Evolutionary conservation across 2,113 vertebrate genomes (phyloP).

Genomic region (Zosterops pallidus): DNA sequence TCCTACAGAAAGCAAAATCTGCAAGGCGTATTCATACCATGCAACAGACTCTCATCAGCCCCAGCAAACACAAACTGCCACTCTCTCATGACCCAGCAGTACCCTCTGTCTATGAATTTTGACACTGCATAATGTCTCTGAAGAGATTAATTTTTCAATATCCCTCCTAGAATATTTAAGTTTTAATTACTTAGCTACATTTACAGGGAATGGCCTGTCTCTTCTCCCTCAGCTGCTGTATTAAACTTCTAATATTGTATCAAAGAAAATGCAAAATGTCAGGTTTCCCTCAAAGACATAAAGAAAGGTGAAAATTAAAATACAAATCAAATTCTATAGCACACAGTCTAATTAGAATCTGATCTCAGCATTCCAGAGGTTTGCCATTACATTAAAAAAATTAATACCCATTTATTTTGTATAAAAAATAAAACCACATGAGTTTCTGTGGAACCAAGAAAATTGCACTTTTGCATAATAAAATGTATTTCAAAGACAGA

Average conservation of each 20-base stretch:
- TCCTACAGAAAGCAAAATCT: not conserved
- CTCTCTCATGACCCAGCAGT: not conserved
- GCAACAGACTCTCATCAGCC: not conserved
- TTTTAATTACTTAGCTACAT: not conserved
- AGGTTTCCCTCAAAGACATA: not conserved
- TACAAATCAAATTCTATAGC: not conserved
- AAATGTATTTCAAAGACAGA: not conserved
- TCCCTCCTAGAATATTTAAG: not conserved
- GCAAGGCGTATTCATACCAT: rapidly evolving
- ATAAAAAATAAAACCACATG: not conserved
- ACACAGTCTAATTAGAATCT: not conserved
- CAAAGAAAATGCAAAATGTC: not conserved
- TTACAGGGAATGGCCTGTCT: not conserved
- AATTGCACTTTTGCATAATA: not conserved
- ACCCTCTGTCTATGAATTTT: not conserved
- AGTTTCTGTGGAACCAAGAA: not conserved
- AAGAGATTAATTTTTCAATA: not conserved
- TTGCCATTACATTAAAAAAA: not conserved
- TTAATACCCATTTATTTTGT: not conserved
- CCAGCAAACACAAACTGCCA: not conserved
- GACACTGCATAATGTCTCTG: not conserved
- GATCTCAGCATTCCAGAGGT: not conserved
- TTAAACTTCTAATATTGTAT: not conserved
- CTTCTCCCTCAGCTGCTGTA: not conserved
- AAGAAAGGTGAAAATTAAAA: not conserved